Base-by-base conservation (phyloP, 2,797 vertebrate genomes). In the Sebastes vulpes region DNA sequence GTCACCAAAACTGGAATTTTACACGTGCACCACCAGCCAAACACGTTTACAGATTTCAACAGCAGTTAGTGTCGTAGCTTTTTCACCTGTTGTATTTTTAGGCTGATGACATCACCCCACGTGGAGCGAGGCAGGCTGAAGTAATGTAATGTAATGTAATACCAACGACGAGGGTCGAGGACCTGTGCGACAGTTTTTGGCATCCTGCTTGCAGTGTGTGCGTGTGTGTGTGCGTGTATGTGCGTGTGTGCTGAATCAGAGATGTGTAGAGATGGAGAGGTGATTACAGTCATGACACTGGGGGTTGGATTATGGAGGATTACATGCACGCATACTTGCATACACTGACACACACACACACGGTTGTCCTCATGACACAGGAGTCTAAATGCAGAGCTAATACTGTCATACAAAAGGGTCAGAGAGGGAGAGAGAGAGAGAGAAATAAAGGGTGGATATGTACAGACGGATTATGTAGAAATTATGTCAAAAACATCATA, bases 281-380 rank as follows among this genome's bases (percentile, higher is more conserved):
- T 94, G 92, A 95, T 92, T 88, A 91, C 85, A 91, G 71, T 89
- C 84, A 88, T 89, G 90, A 92, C 84, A 92, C 92, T 77, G 87
- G 82, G 84, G 83, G 66, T 11, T 78, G 92, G 91, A 93, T 94
- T 94, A 94, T 29, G 38, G 86, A 77, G 88, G 93, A 94, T 95
- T 95, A 93, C 90, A 93, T 81, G 69, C 79, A 82, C 38, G 54
- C 79, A 90, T 57, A 79, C 52, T 79, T 67, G 35, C 70, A 69
- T 63, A 81, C 56, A 67, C 53, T 23, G 46, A 60, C 72, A 84
- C 68, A 75, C 77, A 65, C 82, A 89, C 48, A 61, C 53, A 61
- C 53, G 84, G 50, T 73, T 79, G 64, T 67, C 75, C 81, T 77
- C 71, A 80, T 28, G 81, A 75, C 65, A 89, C 77, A 82, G 64